Base-by-base conservation (phyloP, 2,113 vertebrate species). In the Globicephala melas region DNA sequence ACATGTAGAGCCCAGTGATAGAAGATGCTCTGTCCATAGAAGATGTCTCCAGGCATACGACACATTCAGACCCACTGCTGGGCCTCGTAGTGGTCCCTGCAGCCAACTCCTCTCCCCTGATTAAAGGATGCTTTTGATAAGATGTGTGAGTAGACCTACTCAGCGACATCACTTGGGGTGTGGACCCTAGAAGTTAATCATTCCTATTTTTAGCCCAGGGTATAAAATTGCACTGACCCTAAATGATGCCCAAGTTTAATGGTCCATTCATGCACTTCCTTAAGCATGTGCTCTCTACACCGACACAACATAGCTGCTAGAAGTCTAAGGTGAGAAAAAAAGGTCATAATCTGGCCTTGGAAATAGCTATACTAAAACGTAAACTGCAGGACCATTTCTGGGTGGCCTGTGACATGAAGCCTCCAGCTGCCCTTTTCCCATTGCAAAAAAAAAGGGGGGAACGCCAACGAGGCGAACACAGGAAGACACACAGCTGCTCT, bases 11-110 rank as follows among this genome's bases (percentile, higher is more conserved):
- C 10, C 73, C 20, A 12, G 31, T 0, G 20, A 25, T 4, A 25
- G 26, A 44, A 63, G 41, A 25, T 70, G 20, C 2, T 0, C 17
- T 20, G 17, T 38, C 15, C 1, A 28, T 8, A 2, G 15, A 10
- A 2, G 15, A 6, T 38, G 41, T 21, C 8, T 1, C 2, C 3
- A 4, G 9, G n/a, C 58, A 4, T 1, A 4, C 5, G 5, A 1
- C 65, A 5, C 2, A 4, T n/a, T 13, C 1, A 8, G 18, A 21
- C 55, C 18, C 41, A 3, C 76, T n/a, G 33, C 21, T 11, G 60
- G 70, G 41, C 55, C 14, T 15, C 10, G 5, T 15, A 4, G 63
- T 10, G 33, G 38, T n/a, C 20, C 63, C 73, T 3, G n/a, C 10
- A 18, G 74, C 80, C 13, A 3, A 2, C 23, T 26, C 65, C 36